phyloP scores from a whole-genome alignment of 2,797 vertebrate genomes.

The Pterois miles region DNA sequence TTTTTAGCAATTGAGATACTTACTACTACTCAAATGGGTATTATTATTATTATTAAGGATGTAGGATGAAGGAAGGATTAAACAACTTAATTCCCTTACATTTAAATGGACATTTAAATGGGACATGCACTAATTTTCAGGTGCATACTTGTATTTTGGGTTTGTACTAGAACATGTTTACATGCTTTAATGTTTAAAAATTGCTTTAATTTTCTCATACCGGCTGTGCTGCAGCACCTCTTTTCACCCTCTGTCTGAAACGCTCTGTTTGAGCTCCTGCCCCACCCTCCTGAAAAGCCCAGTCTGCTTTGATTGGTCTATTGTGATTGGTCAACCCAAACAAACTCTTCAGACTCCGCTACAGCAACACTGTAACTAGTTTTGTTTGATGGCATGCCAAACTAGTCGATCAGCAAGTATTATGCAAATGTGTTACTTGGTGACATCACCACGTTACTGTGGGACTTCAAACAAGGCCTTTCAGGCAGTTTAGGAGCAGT shows the following conservation, averaged over 20 bases:
- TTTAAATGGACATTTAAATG: neutral
- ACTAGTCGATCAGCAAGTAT: neutral
- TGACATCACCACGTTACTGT: neutral
- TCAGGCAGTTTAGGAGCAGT: neutral
- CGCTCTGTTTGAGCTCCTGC: too few species aligned
- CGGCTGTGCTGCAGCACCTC: neutral
- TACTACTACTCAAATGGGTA: conserved; percentile 73
- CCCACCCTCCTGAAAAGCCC: too few species aligned
- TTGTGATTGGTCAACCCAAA: neutral
- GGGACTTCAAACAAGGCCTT: neutral
- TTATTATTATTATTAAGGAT: conserved; percentile 63
- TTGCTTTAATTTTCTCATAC: neutral
- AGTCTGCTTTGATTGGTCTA: too few species aligned
- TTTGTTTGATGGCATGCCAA: neutral
- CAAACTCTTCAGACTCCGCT: neutral
- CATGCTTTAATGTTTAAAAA: neutral
- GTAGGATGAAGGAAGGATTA: too few species aligned
- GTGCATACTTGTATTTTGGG: neutral
- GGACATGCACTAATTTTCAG: neutral
- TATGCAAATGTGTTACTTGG: neutral
- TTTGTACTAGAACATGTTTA: neutral
- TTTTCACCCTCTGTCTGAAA: neutral
- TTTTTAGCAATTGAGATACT: conserved; percentile 52
- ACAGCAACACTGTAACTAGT: neutral
- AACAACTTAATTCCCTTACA: neutral